Evolutionary conservation across 2,113 vertebrate genomes (phyloP).

Genomic region (Ochotona princeps): DNA sequence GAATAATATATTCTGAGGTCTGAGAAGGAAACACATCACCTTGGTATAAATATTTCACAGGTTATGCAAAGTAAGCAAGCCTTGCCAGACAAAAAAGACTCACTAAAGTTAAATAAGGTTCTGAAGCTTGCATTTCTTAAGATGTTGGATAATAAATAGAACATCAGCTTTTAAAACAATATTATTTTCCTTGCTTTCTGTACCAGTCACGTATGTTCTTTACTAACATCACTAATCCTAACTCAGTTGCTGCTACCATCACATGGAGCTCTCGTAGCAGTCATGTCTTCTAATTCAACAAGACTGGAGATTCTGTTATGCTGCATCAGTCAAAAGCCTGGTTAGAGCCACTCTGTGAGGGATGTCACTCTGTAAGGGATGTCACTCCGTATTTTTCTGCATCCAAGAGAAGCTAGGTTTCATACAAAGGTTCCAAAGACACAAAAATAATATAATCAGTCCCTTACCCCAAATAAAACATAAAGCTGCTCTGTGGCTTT

Average conservation of each 20-base stretch:
- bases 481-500: conserved; percentile 69
- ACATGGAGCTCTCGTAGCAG: not conserved
- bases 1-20: conserved; percentile 99
- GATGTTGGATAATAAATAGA: not conserved
- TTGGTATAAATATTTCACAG: conserved; percentile 67
- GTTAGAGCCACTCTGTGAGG: conserved; percentile 60
- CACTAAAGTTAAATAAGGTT: not conserved
- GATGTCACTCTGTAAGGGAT: conserved; percentile 62
- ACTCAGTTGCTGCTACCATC: not conserved
- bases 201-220: not conserved
- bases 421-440: conserved; percentile 42
- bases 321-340: conserved; percentile 16
- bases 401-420: conserved; percentile 4
- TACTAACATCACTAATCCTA: not conserved
- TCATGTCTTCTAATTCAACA: not conserved
- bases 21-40: conserved; percentile 82
- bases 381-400: conserved; percentile 65
- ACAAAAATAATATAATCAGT: not conserved
- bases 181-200: conserved; percentile 29
- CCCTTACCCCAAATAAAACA: conserved; percentile 22
- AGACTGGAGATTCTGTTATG: conserved; percentile 7
- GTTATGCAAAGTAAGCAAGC: conserved; percentile 38
- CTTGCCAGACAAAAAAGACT: conserved; percentile 49
- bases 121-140: conserved; percentile 33
- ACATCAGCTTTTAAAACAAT: not conserved